Conservation (phyloP, 2,888 invertebrate genomes). For the Tuberolachnus salignus region DNA sequence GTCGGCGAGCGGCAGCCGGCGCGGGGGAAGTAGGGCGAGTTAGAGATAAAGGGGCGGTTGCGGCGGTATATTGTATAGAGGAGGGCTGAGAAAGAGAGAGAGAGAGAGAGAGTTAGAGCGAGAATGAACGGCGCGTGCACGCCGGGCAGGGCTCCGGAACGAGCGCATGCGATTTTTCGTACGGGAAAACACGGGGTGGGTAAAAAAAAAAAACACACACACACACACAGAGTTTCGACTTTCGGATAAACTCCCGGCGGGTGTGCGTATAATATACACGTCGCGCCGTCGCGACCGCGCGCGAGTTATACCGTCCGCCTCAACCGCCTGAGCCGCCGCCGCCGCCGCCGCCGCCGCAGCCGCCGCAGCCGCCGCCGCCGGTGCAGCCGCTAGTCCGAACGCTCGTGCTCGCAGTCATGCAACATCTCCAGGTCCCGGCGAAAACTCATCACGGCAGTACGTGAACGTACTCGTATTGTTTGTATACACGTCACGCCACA, state of each 20-base stretch:
- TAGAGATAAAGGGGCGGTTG: background rate
- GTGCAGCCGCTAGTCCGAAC: conserved; percentile 10
- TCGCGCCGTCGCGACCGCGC: too few relatives aligned
- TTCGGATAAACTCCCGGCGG: conserved; percentile 3
- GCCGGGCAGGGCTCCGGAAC: background rate
- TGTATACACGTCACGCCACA: background rate
- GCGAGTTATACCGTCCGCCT: too few relatives aligned
- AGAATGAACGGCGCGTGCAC: background rate
- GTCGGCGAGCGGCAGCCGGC: background rate
- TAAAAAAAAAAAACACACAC: background rate
- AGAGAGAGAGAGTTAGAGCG: background rate
- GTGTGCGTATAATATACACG: background rate
- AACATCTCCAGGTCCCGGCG: conserved; percentile 7
- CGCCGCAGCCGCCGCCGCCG: background rate
- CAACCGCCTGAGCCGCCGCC: background rate
- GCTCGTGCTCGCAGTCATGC: conserved; percentile 23
- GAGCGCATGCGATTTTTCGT: conserved; percentile 35
- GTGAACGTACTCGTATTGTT: background rate
- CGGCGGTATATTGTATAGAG: too few relatives aligned
- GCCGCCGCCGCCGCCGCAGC: background rate
- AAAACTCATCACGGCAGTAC: background rate
- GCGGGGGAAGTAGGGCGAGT: background rate
- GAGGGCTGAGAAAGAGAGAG: background rate
- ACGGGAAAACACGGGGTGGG: background rate
- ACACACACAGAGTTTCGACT: background rate